Evolutionary conservation across 2,888 invertebrate genomes (phyloP), one percentile per base, ranked within the genome.

Genomic region (Eucera pruinosa): DNA sequence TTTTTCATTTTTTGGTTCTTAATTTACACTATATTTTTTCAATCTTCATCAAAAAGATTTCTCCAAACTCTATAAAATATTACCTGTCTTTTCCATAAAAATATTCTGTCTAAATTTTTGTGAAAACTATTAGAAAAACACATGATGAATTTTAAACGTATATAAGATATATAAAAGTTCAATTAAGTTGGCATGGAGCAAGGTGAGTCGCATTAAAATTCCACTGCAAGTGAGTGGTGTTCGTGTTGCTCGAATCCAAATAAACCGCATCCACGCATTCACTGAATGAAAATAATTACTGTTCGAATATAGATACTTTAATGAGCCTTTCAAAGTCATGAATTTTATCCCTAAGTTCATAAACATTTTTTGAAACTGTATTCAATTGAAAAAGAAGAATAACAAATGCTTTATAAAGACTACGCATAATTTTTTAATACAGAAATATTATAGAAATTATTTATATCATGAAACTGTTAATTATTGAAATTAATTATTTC

Each of bases 201-300:
- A 58, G 58, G 47, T 15, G 48, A 68, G 18, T 36, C 43, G 62
- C 52, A 62, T 69, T 62, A 54, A 62, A 54, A 62, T 62, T 62
- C 52, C 52, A 11, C 25, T 33, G 43, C 18, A 36, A 39, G 27
- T 15, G 20, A 41, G 25, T 36, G 18, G 57, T 33, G 45, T 57
- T 62, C 41, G 23, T 39, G 48, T 50, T 20, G 30, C 20, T 54
- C 33, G 61, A 69, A 69, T 69, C 52, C 41, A 36, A 69, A 69
- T 62, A 62, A 54, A 52, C 58, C 18, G 45, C 20, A 43, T 43
- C 20, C 66, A 36, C 45, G 20, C 33, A 9, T 36, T 30, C 33
- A 7, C 1, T 23, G 15, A 20, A 39, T 39, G 57, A 0, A 9
- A 47, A 36, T 13, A 67, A 58, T 47, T 20, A 33, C 33, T 1